Percentiles rank a stretch among this genome's conserved stretches.
phyloP scores from a whole-genome alignment of 2,797 vertebrate species.

The Podarcis lilfordi region DNA sequence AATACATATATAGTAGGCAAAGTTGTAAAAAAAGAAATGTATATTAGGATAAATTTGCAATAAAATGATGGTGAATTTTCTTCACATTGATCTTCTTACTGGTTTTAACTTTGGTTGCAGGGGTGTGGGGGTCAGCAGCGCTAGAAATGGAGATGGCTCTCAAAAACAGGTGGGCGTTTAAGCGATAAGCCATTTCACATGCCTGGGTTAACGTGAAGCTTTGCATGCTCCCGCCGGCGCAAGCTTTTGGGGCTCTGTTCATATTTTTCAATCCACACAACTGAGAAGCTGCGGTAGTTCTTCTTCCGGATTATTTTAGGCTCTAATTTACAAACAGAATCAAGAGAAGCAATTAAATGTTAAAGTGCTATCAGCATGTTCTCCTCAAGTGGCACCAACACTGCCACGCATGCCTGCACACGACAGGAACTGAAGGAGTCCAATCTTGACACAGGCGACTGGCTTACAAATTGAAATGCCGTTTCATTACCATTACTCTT shows the following conservation, averaged over 20 bases:
- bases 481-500: constrained; percentile 39
- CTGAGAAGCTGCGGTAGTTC: constrained; percentile 58
- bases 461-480: constrained; percentile 70
- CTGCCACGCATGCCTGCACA: not conserved
- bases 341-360: constrained; percentile 74
- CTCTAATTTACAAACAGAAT: constrained; percentile 80
- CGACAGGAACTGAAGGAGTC: constrained; percentile 69
- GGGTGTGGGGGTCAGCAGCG: constrained; percentile 62
- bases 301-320: constrained; percentile 66
- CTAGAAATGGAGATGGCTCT: constrained; percentile 66
- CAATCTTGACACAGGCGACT: constrained; percentile 60
- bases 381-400: constrained; percentile 64
- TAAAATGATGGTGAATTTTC: too few species aligned
- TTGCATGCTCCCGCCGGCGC: constrained; percentile 43
- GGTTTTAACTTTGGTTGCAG: constrained; percentile 77
- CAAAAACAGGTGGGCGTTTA: constrained; percentile 62
- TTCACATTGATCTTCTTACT: constrained; percentile 38
- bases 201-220: constrained; percentile 50
- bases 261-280: constrained; percentile 46
- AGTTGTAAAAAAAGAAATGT: too few species aligned
- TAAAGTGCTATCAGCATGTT: constrained; percentile 71
- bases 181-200: constrained; percentile 35
- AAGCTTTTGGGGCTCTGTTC: constrained; percentile 42
- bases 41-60: too few species aligned
- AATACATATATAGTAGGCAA: too few species aligned